These are phyloP conservation scores for Antheraea yamamai DNA, from an alignment of 2,888 invertebrate species.

Conservation along the genomic window DNA sequence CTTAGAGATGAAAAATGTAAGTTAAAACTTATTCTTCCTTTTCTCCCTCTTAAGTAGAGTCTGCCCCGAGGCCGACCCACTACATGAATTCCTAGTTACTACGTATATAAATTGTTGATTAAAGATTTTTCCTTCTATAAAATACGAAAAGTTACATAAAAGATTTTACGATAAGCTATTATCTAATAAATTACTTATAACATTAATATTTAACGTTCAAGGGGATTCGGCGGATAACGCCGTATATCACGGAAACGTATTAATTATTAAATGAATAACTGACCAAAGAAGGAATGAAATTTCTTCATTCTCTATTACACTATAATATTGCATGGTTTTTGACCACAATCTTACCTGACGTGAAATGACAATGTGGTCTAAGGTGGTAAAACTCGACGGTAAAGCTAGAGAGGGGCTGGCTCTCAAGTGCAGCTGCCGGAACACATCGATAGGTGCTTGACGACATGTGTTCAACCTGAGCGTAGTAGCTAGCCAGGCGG, in stretches of 20 bases:
- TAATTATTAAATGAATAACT: slow-evolving; percentile 9
- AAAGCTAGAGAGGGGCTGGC: too few relatives aligned
- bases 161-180: slow-evolving; percentile 9
- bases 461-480: too few relatives aligned
- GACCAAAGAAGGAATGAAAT: neutral
- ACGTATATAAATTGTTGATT: neutral
- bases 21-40: neutral
- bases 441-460: too few relatives aligned
- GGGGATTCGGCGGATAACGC: neutral
- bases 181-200: slow-evolving; percentile 4
- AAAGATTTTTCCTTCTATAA: neutral
- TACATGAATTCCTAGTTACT: too few relatives aligned
- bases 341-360: neutral
- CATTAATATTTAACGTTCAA: neutral
- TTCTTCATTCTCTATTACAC: neutral
- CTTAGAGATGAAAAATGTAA: neutral
- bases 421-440: too few relatives aligned
- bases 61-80: too few relatives aligned
- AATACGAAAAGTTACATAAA: neutral
- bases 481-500: too few relatives aligned
- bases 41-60: neutral
- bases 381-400: too few relatives aligned
- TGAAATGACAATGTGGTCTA: too few relatives aligned
- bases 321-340: neutral
- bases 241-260: slow-evolving; percentile 4